Base-by-base conservation (phyloP, 30 jellyfish, hydroid and myxozoan species). In the Aurelia coerulea region DNA sequence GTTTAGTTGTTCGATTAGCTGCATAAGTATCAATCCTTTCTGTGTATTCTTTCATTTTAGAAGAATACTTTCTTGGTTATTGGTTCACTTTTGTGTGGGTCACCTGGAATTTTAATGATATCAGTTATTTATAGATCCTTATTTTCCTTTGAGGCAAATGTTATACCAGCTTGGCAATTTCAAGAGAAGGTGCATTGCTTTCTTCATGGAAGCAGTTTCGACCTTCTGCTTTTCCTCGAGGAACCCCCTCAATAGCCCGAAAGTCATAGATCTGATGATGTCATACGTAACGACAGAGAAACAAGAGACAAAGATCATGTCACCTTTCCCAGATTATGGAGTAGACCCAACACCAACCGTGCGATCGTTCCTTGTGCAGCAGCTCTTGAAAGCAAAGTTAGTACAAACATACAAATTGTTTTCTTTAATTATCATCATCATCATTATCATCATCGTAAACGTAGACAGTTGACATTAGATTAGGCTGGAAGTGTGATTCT, bases 291-390 rank as follows among this genome's bases (percentile, higher is more conserved):
- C 90, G 11, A 54, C 90, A 39, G 62, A 84, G 32, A 74, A 52
- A 9, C 79, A 63, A 10, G 37, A 78, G 6, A 91, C 97, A 2
- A 91, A 84, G 67, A 84, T 31, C 60, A 29, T 91, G 76, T 74
- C 92, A 11, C 97, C 97, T 13, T 75, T 91, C 60, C 79, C 75
- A n/a, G 92, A 91, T 78, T 78, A 83, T 62, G 95, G 91, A 18
- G 86, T 90, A 19, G 97, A 91, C 59, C 77, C 91, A 18, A 76
- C 97, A 3, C 97, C 97, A 2, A 83, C 87, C 15, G 85, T 91
- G 19, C 88, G 97, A 12, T 91, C 97, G 16, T 91, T 84, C 35
- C 83, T 91, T 12, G 63, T 91, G 6, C 97, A 84, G 56, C 97
- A 84, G 71, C 87, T 91, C 18, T 64, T 91, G 54, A 83, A 90